These are phyloP conservation scores for Drosophila ambigua DNA, from an alignment of 1,140 invertebrate species.

Conservation along the genomic window DNA sequence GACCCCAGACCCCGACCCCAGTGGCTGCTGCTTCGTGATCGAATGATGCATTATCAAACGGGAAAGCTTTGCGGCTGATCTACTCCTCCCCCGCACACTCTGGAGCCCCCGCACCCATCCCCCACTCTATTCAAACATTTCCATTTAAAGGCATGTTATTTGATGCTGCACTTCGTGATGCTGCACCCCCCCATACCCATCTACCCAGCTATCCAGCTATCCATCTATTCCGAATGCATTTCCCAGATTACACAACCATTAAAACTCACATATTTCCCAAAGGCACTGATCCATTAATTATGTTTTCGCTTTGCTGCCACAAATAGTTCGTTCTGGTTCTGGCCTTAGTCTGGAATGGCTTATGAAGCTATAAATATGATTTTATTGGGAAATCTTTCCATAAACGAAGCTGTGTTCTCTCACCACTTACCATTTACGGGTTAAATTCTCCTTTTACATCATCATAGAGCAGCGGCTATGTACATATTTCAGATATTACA, in stretches of 20 bases:
- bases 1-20: no score
- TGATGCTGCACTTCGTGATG: conserved; percentile 21
- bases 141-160: conserved; percentile 53
- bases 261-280: conserved; percentile 38
- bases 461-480: no score
- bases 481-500: conserved; percentile 52
- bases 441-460: no score
- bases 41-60: conserved; percentile 48
- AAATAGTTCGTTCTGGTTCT: conserved; percentile 18
- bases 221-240: conserved; percentile 32
- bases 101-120: not conserved
- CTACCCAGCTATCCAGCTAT: not conserved
- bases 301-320: conserved; percentile 50
- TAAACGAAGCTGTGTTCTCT: conserved; percentile 15
- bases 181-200: not conserved
- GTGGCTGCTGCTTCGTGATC: conserved; percentile 20
- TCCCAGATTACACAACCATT: conserved; percentile 51
- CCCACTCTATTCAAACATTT: conserved; percentile 33
- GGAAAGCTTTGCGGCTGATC: conserved; percentile 43
- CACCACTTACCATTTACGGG: no score
- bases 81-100: conserved; percentile 22
- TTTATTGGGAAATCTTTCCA: conserved; percentile 42
- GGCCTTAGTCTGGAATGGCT: no score
- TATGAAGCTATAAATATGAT: conserved; percentile 49
- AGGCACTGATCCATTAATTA: conserved; percentile 66